These are phyloP conservation scores for Idaea biselata DNA, from an alignment of 2,888 invertebrate species.

Conservation along the genomic window DNA sequence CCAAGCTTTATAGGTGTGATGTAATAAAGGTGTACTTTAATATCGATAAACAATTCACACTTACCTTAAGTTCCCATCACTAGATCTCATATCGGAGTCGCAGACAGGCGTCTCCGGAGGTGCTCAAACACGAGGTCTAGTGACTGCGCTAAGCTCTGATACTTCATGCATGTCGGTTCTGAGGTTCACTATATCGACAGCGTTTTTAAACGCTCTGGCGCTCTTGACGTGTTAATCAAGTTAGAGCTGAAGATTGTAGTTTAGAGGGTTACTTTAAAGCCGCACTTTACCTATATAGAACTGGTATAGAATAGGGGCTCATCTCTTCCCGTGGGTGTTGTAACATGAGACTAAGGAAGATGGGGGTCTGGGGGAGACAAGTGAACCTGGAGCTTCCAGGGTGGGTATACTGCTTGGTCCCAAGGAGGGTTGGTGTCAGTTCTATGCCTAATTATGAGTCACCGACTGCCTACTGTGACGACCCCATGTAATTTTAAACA, in stretches of 20 bases:
- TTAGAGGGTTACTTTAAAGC: too few species aligned
- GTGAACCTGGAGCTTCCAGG: too few species aligned
- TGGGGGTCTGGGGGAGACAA: too few species aligned
- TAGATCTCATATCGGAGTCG: constrained; percentile 22
- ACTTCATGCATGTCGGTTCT: neutral
- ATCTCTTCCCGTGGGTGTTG: too few species aligned
- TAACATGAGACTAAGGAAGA: too few species aligned
- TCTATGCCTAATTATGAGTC: too few species aligned
- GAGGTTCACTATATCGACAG: neutral
- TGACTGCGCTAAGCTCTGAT: constrained; percentile 30
- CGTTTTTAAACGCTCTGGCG: neutral
- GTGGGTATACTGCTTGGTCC: too few species aligned
- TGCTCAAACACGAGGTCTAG: constrained; percentile 49
- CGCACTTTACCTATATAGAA: too few species aligned
- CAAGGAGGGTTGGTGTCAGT: too few species aligned
- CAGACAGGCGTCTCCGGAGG: constrained; percentile 32
- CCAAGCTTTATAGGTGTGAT: neutral
- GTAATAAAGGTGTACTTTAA: neutral
- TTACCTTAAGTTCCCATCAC: constrained; percentile 17
- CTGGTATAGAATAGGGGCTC: too few species aligned
- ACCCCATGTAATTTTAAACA: too few species aligned
- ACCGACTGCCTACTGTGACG: too few species aligned
- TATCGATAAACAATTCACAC: constrained; percentile 20
- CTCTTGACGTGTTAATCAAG: neutral
- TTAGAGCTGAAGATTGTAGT: neutral